Conservation (phyloP, 2,113 vertebrate species). For the Brienomyrus brachyistius region DNA sequence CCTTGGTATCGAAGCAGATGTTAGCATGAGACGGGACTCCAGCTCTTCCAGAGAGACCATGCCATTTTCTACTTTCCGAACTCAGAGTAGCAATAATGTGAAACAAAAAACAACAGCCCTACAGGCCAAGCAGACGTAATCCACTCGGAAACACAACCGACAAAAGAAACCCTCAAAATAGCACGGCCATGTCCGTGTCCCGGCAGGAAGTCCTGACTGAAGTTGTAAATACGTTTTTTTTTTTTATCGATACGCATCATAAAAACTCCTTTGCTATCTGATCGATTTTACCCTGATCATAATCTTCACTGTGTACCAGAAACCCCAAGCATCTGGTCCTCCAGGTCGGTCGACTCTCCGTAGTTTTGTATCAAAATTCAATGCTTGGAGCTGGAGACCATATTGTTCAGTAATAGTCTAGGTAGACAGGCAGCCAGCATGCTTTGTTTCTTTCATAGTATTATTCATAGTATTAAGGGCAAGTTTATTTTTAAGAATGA, state of each 20-base stretch:
- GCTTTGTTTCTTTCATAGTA: neutral
- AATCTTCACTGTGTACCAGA: constrained; percentile 48
- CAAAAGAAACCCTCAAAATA: neutral
- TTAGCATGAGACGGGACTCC: constrained; percentile 23
- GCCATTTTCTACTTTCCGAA: constrained; percentile 49
- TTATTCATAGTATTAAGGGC: neutral
- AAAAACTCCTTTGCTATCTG: constrained; percentile 48
- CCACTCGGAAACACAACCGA: neutral
- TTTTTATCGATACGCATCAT: neutral
- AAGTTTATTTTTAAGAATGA: neutral
- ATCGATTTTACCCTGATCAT: constrained; percentile 44
- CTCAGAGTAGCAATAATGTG: constrained; percentile 53
- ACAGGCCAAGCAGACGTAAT: neutral
- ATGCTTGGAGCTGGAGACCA: constrained; percentile 51
- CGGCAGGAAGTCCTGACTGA: neutral
- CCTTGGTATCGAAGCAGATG: neutral
- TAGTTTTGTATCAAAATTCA: constrained; percentile 57
- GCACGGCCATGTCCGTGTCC: neutral
- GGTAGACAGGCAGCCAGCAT: neutral
- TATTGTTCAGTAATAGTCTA: constrained; percentile 54
- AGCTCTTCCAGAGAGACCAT: constrained; percentile 50
- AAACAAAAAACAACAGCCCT: neutral
- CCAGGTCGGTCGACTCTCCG: constrained; percentile 53
- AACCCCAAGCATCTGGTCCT: constrained; percentile 56
- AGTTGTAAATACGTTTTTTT: too few relatives aligned